A percentile compares a stretch with the other conserved stretches of the same genome.
Evolutionary conservation across 1,140 invertebrate species (phyloP).

Genomic region (Rhagoletis pomonella): DNA sequence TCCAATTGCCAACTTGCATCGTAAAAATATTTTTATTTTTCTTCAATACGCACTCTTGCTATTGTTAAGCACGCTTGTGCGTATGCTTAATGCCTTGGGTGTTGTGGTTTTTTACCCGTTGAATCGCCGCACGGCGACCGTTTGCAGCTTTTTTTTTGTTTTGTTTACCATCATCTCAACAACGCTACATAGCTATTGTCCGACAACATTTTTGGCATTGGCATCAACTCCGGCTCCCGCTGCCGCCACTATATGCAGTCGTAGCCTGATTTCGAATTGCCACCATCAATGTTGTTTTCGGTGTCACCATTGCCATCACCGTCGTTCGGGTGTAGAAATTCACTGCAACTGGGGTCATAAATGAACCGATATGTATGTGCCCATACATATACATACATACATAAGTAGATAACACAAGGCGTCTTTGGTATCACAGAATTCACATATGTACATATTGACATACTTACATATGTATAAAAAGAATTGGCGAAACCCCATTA

Average conservation of each 20-base stretch:
- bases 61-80: constrained; percentile 10
- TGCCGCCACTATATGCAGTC: not conserved
- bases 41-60: not conserved
- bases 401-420: not conserved
- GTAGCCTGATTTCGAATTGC: constrained; percentile 10
- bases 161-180: not conserved
- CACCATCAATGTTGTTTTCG: not conserved
- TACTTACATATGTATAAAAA: not conserved
- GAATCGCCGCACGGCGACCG: not conserved
- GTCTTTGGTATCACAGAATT: not conserved
- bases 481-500: constrained; percentile 38
- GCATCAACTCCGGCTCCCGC: not conserved
- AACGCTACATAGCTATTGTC: not conserved
- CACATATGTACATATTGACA: no score
- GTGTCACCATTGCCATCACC: not conserved
- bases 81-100: not conserved
- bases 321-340: constrained; percentile 32
- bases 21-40: constrained; percentile 48
- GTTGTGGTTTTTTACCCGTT: not conserved
- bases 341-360: constrained; percentile 23
- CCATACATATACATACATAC: no score
- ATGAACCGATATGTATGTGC: constrained; percentile 4
- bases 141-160: not conserved
- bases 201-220: constrained; percentile 26
- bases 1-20: constrained; percentile 55